Base-by-base conservation (phyloP, 2,888 invertebrate species). In the Acanthoscelides obtectus region DNA sequence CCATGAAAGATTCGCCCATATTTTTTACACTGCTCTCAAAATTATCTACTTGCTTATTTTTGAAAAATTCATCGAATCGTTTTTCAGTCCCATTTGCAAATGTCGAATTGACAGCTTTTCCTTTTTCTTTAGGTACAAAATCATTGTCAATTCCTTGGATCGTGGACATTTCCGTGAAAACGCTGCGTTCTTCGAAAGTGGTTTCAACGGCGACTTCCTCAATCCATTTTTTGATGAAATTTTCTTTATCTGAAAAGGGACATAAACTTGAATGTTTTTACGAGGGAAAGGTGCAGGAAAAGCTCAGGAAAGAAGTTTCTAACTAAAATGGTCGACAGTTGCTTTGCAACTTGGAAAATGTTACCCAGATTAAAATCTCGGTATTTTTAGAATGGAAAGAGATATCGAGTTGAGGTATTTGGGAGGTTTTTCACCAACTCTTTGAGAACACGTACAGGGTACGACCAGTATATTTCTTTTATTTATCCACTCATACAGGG, bases 1-100 rank as follows among this genome's bases (percentile, higher is more conserved):
- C 25, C 25, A 25, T 20, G 12, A 65, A 65, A 20, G 65, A 65
- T 5, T 65, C 65, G 3, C 20, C 17, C 20, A 65, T 6, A 20
- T 20, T 65, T 20, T 20, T 65, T 5, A 65, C 12, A 12, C 65
- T 65, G n/a, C 12, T 65, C 17, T 65, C 65, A 65, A 20, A 20
- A 20, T n/a, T 65, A 5, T 65, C 66, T 20, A 67, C 27, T 22
- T 74, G 67, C 19, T 67, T 72, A 22, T 73, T 74, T 65, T 73
- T 70, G 74, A 82, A 81, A 65, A 82, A 71, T 69, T 82, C 78
- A 71, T 82, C 80, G 77, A 82, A 81, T 67, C 78, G 73, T 27
- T 74, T 73, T 69, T 71, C 69, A 64, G 72, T 22, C 22, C 68
- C 27, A n/a, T 77, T 73, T 22, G 77, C 67, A 71, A 78, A 77